Conservation (phyloP, 2,888 invertebrate genomes). For the Philereme vetulata region DNA sequence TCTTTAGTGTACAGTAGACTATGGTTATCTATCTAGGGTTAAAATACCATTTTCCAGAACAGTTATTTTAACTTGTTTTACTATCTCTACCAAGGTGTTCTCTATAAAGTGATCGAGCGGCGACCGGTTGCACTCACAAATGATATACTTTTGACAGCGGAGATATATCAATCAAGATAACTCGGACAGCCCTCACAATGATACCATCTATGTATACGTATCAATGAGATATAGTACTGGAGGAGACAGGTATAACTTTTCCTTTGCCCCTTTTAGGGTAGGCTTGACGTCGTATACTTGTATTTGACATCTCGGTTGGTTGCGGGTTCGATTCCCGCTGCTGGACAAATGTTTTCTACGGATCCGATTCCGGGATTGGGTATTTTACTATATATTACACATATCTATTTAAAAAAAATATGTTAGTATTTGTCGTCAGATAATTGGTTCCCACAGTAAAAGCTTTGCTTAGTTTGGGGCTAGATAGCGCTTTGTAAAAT, state of each 20-base stretch:
- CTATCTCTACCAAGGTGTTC: constrained; percentile 37
- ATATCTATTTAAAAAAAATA: no score
- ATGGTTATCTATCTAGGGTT: no score
- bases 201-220: constrained; percentile 25
- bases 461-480: no score
- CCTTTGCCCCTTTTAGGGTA: constrained; percentile 13
- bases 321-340: no score
- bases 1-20: no score
- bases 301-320: no score
- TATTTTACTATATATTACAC: no score
- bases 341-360: no score
- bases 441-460: no score
- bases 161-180: constrained; percentile 45
- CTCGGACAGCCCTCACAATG: constrained; percentile 31
- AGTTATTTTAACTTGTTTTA: constrained; percentile 1
- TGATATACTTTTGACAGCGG: constrained; percentile 48
- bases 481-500: no score
- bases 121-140: constrained; percentile 51
- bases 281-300: neutral
- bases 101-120: constrained; percentile 45
- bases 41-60: neutral
- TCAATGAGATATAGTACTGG: constrained; percentile 27
- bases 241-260: constrained; percentile 25
- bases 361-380: no score
- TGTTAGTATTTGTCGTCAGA: no score